Conservation (phyloP, 2,113 vertebrate genomes). For the Athene noctua region DNA sequence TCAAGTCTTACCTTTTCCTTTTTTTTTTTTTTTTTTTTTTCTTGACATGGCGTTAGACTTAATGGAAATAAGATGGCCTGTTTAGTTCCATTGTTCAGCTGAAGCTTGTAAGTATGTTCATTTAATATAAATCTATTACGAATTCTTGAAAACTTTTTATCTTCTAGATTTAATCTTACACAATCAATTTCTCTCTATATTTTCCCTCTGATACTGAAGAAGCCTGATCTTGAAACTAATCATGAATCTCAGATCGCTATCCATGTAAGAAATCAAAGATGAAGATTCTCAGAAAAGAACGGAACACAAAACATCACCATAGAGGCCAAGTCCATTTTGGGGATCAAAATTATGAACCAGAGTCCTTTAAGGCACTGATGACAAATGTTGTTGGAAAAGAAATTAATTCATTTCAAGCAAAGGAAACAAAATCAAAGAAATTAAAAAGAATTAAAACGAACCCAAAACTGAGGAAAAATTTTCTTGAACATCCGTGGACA, state of each 20-base stretch:
- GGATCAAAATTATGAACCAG: neutral
- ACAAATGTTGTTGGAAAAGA: neutral
- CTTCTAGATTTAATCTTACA: neutral
- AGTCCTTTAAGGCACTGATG: neutral
- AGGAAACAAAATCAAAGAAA: neutral
- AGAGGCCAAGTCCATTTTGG: neutral
- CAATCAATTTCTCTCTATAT: neutral
- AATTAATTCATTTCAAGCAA: neutral
- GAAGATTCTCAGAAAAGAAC: neutral
- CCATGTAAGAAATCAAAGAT: neutral
- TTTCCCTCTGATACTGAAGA: neutral
- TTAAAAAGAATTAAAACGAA: neutral
- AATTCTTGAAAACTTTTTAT: neutral
- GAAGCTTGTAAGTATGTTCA: neutral
- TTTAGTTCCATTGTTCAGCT: neutral
- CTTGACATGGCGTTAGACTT: neutral
- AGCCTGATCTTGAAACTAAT: neutral
- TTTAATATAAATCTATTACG: neutral
- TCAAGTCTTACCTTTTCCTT: neutral
- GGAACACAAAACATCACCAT: neutral
- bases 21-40: rapidly evolving
- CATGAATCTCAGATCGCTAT: neutral
- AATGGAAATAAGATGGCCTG: neutral
- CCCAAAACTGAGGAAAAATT: neutral
- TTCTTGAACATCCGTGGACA: neutral